A percentile compares a stretch with the other conserved stretches of the same genome.
Conservation (phyloP, 2,888 invertebrate genomes). For the Morpho helenor region DNA sequence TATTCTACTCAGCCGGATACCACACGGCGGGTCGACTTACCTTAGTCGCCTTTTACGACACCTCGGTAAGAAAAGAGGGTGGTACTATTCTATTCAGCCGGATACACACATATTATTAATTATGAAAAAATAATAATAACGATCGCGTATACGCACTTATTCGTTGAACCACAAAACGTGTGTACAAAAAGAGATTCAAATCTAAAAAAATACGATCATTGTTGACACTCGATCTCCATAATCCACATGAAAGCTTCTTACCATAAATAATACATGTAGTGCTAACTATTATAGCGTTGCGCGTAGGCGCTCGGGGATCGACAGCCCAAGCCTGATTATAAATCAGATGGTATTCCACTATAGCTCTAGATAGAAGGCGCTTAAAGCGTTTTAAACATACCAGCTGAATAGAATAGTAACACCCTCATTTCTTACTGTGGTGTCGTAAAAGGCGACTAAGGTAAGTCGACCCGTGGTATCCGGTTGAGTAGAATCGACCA, state of each 20-base stretch:
- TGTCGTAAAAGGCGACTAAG: too few species aligned
- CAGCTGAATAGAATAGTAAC: too few species aligned
- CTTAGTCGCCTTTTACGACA: too few species aligned
- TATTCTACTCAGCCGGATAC: too few species aligned
- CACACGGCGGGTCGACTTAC: too few species aligned
- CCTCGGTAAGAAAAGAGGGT: too few species aligned
- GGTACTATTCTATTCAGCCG: too few species aligned
- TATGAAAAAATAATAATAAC: neutral
- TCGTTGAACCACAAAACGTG: neutral
- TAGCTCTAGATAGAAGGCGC: constrained; percentile 32
- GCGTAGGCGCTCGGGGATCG: constrained; percentile 74
- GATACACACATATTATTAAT: too few species aligned
- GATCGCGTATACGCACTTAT: neutral
- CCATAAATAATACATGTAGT: constrained; percentile 77
- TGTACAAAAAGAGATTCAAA: constrained; percentile 12
- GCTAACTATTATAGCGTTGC: constrained; percentile 65
- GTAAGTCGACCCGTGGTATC: too few species aligned
- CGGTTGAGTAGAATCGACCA: too few species aligned
- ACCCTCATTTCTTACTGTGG: too few species aligned
- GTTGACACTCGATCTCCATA: constrained; percentile 73
- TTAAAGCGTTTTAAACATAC: constrained; percentile 16
- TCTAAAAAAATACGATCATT: constrained; percentile 44
- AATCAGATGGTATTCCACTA: constrained; percentile 49
- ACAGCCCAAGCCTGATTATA: constrained; percentile 73
- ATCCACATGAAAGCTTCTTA: constrained; percentile 75